phyloP scores from a whole-genome alignment of 2,797 vertebrate genomes.

The Pristis pectinata region DNA sequence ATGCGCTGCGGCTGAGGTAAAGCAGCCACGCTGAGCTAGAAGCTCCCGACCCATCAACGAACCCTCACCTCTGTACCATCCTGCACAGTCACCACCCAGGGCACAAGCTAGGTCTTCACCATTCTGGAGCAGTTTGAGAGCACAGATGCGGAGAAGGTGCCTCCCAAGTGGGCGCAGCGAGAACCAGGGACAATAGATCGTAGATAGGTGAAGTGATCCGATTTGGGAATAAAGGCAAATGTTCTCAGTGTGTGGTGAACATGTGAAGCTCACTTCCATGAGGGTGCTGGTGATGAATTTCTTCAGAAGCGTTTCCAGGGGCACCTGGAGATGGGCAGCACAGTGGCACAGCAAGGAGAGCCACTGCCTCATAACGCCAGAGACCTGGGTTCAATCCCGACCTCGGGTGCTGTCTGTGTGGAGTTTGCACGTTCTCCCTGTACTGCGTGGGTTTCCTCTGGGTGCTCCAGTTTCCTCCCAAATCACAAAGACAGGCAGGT shows the following conservation, averaged over 20 bases:
- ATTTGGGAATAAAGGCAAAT: not conserved
- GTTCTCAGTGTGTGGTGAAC: not conserved
- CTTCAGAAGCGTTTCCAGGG: not conserved
- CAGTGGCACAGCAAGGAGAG: too few relatives aligned
- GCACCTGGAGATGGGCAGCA: not conserved
- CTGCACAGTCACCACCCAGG: too few relatives aligned
- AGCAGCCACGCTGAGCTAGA: not conserved
- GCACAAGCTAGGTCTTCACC: not conserved
- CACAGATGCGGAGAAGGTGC: not conserved
- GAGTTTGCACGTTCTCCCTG: too few relatives aligned
- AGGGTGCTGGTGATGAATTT: not conserved
- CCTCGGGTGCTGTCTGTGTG: too few relatives aligned
- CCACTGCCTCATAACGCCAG: too few relatives aligned
- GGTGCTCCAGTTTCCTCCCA: too few relatives aligned
- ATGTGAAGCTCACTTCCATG: not conserved
- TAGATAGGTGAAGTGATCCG: not conserved
- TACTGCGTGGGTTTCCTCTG: too few relatives aligned
- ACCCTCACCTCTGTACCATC: not conserved
- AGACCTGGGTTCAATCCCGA: too few relatives aligned
- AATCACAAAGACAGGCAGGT: too few relatives aligned
- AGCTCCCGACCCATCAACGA: not conserved
- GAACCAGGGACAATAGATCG: not conserved
- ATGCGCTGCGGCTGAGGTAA: conserved; percentile 19
- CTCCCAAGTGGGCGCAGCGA: not conserved
- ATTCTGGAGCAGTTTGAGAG: not conserved